A percentile compares a stretch with the other conserved stretches of the same genome.
Conservation (phyloP, 2,797 vertebrate species). For the Okamejei kenojei region DNA sequence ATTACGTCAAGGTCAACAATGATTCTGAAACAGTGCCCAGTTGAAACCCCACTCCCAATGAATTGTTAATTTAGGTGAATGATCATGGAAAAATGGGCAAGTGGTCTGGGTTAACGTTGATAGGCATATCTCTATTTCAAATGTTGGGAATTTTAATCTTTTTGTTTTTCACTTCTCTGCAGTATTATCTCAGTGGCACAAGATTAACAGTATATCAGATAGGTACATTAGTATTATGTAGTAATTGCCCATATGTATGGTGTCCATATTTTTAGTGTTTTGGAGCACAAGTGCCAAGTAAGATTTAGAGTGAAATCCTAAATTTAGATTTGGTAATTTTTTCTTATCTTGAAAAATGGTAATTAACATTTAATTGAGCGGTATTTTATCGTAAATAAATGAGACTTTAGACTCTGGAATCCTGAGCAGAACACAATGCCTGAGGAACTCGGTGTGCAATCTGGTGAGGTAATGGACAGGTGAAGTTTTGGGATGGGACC, state of each 20-base stretch:
- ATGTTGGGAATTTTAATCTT: too few species aligned
- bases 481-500: too few species aligned
- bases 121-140: too few species aligned
- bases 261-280: not conserved
- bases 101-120: too few species aligned
- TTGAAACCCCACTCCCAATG: too few species aligned
- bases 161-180: not conserved
- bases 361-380: not conserved
- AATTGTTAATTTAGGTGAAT: too few species aligned
- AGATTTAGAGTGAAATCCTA: not conserved
- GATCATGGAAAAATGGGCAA: too few species aligned
- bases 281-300: not conserved
- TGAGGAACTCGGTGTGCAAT: too few species aligned
- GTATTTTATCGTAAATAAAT: not conserved
- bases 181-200: not conserved
- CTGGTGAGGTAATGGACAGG: too few species aligned
- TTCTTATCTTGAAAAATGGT: not conserved
- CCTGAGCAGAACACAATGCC: too few species aligned
- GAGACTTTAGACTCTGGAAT: too few species aligned
- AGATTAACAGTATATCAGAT: not conserved
- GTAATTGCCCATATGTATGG: not conserved
- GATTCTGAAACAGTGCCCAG: too few species aligned
- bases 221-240: not conserved
- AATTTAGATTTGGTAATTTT: not conserved
- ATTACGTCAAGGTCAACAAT: not conserved